Percentiles rank a stretch among this genome's conserved stretches.
These are phyloP conservation scores for Esox lucius DNA, from an alignment of 2,797 vertebrate genomes.

Conservation along the genomic window DNA sequence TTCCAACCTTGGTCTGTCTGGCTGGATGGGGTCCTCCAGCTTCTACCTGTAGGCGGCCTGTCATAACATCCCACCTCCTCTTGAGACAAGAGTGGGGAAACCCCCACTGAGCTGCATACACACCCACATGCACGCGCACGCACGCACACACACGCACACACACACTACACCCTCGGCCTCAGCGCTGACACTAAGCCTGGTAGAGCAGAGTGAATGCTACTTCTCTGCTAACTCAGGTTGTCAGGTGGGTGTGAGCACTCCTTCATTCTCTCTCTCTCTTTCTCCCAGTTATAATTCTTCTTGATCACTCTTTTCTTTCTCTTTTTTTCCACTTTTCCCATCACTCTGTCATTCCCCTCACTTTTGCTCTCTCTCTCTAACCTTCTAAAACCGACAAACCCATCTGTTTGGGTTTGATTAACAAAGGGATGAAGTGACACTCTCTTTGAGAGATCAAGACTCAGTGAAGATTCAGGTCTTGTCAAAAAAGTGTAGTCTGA, in stretches of 20 bases:
- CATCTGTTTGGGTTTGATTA: slow-evolving; percentile 69
- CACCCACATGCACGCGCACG: slow-evolving; percentile 38
- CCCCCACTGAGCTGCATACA: slow-evolving; percentile 59
- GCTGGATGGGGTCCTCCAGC: slow-evolving; percentile 31
- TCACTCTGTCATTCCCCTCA: not conserved
- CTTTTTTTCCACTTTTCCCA: not conserved
- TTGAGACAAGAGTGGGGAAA: slow-evolving; percentile 51
- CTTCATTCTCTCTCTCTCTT: slow-evolving; percentile 38
- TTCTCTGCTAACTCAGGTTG: slow-evolving; percentile 72
- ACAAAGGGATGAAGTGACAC: slow-evolving; percentile 72
- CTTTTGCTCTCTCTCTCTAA: slow-evolving; percentile 9
- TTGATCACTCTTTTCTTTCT: not conserved
- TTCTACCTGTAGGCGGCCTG: slow-evolving; percentile 25
- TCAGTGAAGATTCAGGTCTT: slow-evolving; percentile 11
- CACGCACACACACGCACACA: slow-evolving; percentile 14
- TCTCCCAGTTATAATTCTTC: slow-evolving; percentile 34
- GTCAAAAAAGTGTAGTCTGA: not conserved
- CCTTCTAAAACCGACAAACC: slow-evolving; percentile 46
- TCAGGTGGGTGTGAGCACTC: slow-evolving; percentile 78
- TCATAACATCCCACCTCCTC: slow-evolving; percentile 19
- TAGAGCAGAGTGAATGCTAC: slow-evolving; percentile 65
- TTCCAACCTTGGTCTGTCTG: slow-evolving; percentile 28
- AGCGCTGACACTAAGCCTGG: slow-evolving; percentile 77
- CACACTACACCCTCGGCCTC: slow-evolving; percentile 55
- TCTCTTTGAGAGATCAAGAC: slow-evolving; percentile 71